Conservation (phyloP, 2,797 vertebrate genomes). For the Pipistrellus pygmaeus region DNA sequence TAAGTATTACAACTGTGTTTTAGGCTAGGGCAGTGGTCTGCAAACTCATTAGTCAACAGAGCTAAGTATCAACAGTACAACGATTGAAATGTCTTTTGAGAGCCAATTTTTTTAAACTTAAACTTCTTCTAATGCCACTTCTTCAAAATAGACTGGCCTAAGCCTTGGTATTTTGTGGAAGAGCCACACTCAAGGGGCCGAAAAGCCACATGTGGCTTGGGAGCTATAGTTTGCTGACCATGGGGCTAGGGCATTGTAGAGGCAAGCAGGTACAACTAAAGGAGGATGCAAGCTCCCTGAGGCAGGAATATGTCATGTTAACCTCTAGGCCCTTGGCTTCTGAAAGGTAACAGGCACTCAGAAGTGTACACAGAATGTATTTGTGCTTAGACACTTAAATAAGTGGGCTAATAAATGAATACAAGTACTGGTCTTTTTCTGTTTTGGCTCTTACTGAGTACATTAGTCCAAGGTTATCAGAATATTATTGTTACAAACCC, state of each 20-base stretch:
- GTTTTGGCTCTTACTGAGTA: background rate
- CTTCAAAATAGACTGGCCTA: too few relatives aligned
- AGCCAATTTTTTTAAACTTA: too few relatives aligned
- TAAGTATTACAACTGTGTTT: background rate
- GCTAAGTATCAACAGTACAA: too few relatives aligned
- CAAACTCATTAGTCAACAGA: too few relatives aligned
- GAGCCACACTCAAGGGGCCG: too few relatives aligned
- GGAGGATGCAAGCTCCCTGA: background rate
- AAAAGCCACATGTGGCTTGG: too few relatives aligned
- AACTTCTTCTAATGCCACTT: too few relatives aligned
- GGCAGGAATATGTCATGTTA: background rate
- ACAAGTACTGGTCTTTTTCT: background rate
- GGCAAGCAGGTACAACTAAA: background rate
- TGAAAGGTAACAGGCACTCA: background rate
- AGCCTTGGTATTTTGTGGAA: too few relatives aligned
- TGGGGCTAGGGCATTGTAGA: background rate
- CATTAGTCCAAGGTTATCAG: background rate
- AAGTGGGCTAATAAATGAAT: background rate
- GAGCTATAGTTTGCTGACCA: too few relatives aligned
- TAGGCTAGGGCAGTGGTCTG: background rate
- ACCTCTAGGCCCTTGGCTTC: background rate
- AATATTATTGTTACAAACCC: background rate
- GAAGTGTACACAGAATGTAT: background rate
- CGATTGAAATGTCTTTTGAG: too few relatives aligned
- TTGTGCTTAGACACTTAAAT: background rate